Conservation (phyloP, 2,113 vertebrate genomes). For the Oncorhynchus masou region DNA sequence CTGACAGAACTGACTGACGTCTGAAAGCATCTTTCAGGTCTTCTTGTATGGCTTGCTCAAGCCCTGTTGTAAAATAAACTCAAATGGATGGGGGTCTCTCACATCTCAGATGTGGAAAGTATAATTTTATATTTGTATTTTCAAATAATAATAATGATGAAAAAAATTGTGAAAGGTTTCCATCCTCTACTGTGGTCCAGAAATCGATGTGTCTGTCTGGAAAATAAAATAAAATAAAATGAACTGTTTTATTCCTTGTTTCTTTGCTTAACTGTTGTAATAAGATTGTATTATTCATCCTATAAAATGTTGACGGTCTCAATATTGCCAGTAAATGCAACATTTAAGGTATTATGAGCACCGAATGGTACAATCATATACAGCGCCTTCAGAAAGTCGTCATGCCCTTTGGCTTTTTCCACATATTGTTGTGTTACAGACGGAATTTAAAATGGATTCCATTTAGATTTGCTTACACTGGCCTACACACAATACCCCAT, state of each 20-base stretch:
- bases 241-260: constrained; percentile 80
- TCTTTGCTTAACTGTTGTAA: constrained; percentile 17
- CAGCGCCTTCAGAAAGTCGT: too few relatives aligned
- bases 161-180: constrained; percentile 99
- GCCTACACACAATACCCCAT: too few relatives aligned
- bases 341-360: constrained; percentile 3
- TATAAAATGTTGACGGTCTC: constrained; percentile 2
- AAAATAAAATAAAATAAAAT: constrained; percentile 95
- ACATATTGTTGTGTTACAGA: too few relatives aligned
- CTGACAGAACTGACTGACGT: constrained; percentile 74
- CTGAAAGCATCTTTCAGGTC: constrained; percentile 96
- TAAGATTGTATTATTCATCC: background rate
- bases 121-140: constrained; percentile 99
- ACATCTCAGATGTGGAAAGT: constrained; percentile 99
- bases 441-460: too few relatives aligned
- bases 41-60: constrained; percentile 96
- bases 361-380: background rate
- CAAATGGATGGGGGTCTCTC: constrained; percentile 97
- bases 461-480: too few relatives aligned
- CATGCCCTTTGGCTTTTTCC: too few relatives aligned
- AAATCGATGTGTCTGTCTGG: constrained; percentile 99
- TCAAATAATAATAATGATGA: constrained; percentile 92
- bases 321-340: background rate
- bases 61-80: constrained; percentile 92
- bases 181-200: constrained; percentile 99